Base-by-base conservation (phyloP, 92 coral and sea anemone genomes). In the Porites divaricata region DNA sequence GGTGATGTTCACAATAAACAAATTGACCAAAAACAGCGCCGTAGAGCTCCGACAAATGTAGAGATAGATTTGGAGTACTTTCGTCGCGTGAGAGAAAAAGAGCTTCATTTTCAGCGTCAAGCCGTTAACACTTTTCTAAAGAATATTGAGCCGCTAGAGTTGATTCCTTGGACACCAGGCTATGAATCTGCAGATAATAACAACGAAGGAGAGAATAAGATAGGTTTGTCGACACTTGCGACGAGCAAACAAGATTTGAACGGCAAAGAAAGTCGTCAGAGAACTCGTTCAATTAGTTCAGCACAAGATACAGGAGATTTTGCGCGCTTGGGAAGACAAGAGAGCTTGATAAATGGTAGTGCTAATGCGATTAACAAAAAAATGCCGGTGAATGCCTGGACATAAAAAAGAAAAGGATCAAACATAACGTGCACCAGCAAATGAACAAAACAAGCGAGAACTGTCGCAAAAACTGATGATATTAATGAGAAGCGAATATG, bases 121-220 rank as follows among this genome's bases (percentile, higher is more conserved):
- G 92, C 93, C 56, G 95, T 95, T 25, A 87, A 71, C 56, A 84
- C 74, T 16, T 95, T 94, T 81, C 26, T 94, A 9, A 85, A 92
- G 28, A 86, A 88, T 28, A 85, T 94, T 14, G 92, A 92, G 54
- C 93, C 91, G 53, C 85, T 94, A 19, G 91, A 89, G 50, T 89
- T 93, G 15, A 92, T 92, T 45, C 94, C 93, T 0, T 92, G 98
- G 98, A 87, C 90, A 9, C 94, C 98, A 2, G 93, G 79, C 4
- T 50, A 21, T 35, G 63, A 72, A 24, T 35, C 70, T 19, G 48
- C 56, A 0, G 79, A 82, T 17, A 82, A 82, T 22, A 72, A 59
- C 25, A 81, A 73, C 72, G 79, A 82, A 28, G 22, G 16, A 21
- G 86, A 82, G 20, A 73, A 82, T 50, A 20, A 70, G 5, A 70